These are phyloP conservation scores for Colostygia pectinataria DNA, from an alignment of 2,888 invertebrate genomes.

Conservation along the genomic window DNA sequence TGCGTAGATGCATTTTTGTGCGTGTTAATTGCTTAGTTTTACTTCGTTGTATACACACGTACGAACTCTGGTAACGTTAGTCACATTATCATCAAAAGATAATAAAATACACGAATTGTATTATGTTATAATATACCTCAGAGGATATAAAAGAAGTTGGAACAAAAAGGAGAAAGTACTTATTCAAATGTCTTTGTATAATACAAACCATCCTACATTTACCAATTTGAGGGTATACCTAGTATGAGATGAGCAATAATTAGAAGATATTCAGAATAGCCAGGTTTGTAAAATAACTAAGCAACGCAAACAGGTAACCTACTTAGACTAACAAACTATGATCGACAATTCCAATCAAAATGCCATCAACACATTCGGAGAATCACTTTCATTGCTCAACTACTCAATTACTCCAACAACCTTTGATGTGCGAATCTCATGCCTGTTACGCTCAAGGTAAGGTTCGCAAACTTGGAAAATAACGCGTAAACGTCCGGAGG, in stretches of 20 bases:
- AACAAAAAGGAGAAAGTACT: too few species aligned
- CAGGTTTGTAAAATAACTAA: too few species aligned
- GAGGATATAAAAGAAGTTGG: too few species aligned
- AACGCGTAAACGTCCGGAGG: conserved; percentile 6
- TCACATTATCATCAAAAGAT: background rate
- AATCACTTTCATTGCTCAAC: conserved; percentile 22
- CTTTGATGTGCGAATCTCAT: conserved; percentile 23
- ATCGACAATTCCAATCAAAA: conserved; percentile 18
- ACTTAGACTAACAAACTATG: background rate
- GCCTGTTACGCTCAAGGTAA: conserved; percentile 17
- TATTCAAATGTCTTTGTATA: too few species aligned
- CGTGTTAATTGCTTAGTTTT: conserved; percentile 3
- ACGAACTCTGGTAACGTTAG: background rate
- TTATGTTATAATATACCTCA: too few species aligned
- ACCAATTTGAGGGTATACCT: too few species aligned
- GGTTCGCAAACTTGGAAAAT: conserved; percentile 11
- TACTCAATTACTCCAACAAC: too few species aligned
- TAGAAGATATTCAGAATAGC: too few species aligned
- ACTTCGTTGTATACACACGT: conserved; percentile 13
- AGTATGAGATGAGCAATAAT: too few species aligned
- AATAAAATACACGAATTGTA: background rate
- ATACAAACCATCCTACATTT: too few species aligned
- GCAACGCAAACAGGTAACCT: too few species aligned
- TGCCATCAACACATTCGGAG: conserved; percentile 15
- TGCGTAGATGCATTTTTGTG: conserved; percentile 11